phyloP scores from a whole-genome alignment of 2,888 invertebrate species.

The Tetranychus truncatus region DNA sequence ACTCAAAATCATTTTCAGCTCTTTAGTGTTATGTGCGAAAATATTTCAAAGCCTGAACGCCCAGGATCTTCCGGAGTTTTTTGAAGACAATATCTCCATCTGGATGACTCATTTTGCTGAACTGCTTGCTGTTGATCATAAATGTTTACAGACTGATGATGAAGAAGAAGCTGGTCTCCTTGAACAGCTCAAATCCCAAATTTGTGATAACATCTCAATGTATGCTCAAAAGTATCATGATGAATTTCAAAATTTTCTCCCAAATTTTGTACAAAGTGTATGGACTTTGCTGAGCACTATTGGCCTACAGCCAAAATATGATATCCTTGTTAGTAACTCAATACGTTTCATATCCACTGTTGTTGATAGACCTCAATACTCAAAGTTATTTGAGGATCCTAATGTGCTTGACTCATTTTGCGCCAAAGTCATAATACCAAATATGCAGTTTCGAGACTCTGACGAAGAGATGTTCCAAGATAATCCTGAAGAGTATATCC shows the following conservation, averaged over 20 bases:
- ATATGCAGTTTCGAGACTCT: constrained; percentile 82
- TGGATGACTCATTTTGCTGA: constrained; percentile 87
- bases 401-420: constrained; percentile 72
- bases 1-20: constrained; percentile 67
- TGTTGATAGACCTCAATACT: constrained; percentile 71
- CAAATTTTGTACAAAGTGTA: constrained; percentile 76
- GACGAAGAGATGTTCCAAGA: constrained; percentile 95
- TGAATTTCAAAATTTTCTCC: constrained; percentile 74
- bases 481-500: constrained; percentile 90
- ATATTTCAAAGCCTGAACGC: constrained; percentile 92
- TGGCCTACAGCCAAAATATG: constrained; percentile 67
- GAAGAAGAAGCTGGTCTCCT: constrained; percentile 70
- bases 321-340: constrained; percentile 81
- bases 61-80: constrained; percentile 95
- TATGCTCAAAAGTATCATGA: constrained; percentile 97
- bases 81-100: constrained; percentile 84
- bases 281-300: constrained; percentile 77
- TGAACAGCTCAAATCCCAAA: constrained; percentile 78
- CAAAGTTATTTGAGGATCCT: constrained; percentile 69
- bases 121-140: constrained; percentile 57
- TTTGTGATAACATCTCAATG: constrained; percentile 78
- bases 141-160: constrained; percentile 49
- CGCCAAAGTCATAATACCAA: constrained; percentile 95
- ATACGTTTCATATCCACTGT: constrained; percentile 84
- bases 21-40: constrained; percentile 69